phyloP scores from a whole-genome alignment of 2,797 vertebrate species.

The Sternarchorhynchus goeldii region DNA sequence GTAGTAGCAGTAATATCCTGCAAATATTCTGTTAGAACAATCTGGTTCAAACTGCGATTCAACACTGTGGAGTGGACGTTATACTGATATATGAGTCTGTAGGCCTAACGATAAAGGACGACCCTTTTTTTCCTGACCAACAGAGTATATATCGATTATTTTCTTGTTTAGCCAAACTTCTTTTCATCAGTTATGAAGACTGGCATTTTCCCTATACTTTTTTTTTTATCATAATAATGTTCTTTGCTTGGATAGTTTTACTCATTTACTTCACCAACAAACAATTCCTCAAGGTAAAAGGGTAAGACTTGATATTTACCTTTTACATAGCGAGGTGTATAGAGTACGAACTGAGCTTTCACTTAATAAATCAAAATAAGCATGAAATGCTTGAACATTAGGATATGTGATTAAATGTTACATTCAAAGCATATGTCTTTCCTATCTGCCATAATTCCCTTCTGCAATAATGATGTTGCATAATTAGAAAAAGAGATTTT shows the following conservation, averaged over 20 bases:
- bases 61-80: not conserved
- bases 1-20: no score
- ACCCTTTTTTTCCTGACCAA: not conserved
- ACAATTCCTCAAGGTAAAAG: not conserved
- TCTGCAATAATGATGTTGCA: not conserved
- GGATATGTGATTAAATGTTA: not conserved
- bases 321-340: not conserved
- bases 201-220: not conserved
- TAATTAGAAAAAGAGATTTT: not conserved
- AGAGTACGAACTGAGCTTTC: not conserved
- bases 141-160: not conserved
- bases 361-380: not conserved
- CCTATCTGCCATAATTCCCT: not conserved
- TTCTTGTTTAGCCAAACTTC: not conserved
- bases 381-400: no score
- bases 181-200: not conserved
- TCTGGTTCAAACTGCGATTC: not conserved
- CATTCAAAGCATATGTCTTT: no score
- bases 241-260: not conserved
- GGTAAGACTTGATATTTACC: not conserved
- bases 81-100: not conserved
- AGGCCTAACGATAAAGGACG: not conserved
- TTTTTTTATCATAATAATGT: not conserved
- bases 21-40: no score
- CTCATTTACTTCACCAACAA: not conserved